Percentiles rank a stretch among this genome's conserved stretches.
Conservation (phyloP, 2,888 invertebrate genomes). For the Chesias legatella region DNA sequence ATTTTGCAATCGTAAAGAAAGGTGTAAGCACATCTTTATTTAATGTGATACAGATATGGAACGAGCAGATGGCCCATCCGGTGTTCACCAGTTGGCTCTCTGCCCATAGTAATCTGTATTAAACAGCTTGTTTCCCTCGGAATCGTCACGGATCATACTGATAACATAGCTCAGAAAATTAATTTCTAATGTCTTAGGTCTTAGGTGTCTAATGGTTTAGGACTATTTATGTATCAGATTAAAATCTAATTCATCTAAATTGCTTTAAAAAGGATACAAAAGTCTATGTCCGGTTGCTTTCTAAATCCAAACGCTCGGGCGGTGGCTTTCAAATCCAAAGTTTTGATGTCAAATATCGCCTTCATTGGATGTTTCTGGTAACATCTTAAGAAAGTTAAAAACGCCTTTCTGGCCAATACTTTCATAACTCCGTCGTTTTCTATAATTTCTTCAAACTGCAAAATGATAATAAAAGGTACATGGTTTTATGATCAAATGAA, state of each 20-base stretch:
- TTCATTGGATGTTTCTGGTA: conserved; percentile 97
- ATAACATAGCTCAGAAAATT: conserved; percentile 7
- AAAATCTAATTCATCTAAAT: conserved; percentile 1
- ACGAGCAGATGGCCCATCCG: no score
- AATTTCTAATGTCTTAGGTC: neutral
- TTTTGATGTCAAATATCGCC: conserved; percentile 93
- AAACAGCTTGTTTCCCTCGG: no score
- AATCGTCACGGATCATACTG: neutral
- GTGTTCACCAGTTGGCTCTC: no score
- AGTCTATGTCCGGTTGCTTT: conserved; percentile 95
- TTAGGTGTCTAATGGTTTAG: no score
- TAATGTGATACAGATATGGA: no score
- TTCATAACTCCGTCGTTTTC: conserved; percentile 95
- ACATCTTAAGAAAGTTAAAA: conserved; percentile 95
- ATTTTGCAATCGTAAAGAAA: no score
- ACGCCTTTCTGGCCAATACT: conserved; percentile 95
- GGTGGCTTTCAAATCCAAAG: conserved; percentile 92
- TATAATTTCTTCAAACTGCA: conserved; percentile 94
- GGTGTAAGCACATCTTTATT: no score
- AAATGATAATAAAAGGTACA: conserved; percentile 38
- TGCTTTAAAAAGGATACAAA: conserved; percentile 82
- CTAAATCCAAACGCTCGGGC: conserved; percentile 96
- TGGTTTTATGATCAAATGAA: no score
- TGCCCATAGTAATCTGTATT: no score
- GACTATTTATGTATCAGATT: no score